phyloP scores from a whole-genome alignment of 2,113 vertebrate species.

The Bos javanicus region DNA sequence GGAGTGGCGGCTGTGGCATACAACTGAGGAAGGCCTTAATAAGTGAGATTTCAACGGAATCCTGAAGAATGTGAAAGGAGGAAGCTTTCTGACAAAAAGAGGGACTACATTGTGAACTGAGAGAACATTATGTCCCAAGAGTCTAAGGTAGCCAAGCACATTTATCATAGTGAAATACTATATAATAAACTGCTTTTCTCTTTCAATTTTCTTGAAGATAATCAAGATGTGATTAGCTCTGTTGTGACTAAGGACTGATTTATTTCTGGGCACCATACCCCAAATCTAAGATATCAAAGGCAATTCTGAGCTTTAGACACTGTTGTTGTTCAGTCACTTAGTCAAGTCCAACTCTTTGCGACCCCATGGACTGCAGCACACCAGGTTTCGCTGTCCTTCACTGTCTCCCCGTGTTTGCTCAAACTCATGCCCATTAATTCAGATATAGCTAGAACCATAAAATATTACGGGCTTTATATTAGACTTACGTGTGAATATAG shows the following conservation, averaged over 20 bases:
- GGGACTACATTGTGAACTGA: background rate
- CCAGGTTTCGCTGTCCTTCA: background rate
- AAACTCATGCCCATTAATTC: background rate
- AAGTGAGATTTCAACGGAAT: background rate
- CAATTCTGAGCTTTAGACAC: background rate
- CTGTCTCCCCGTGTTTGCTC: background rate
- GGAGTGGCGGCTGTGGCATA: accelerated
- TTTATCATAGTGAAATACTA: background rate
- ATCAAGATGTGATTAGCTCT: background rate
- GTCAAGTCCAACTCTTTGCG: background rate
- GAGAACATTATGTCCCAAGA: background rate
- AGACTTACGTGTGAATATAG: background rate
- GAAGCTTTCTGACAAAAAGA: background rate
- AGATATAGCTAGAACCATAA: background rate
- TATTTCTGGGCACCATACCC: background rate
- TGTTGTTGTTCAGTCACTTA: background rate
- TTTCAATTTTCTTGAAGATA: background rate
- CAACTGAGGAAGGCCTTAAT: background rate
- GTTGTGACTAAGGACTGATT: background rate
- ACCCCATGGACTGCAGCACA: background rate
- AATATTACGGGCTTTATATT: background rate
- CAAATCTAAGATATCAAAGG: background rate
- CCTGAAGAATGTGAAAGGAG: background rate
- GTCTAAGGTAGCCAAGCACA: background rate
- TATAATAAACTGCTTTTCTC: background rate